phyloP scores from a whole-genome alignment of 2,797 vertebrate genomes.

The Menidia menidia region DNA sequence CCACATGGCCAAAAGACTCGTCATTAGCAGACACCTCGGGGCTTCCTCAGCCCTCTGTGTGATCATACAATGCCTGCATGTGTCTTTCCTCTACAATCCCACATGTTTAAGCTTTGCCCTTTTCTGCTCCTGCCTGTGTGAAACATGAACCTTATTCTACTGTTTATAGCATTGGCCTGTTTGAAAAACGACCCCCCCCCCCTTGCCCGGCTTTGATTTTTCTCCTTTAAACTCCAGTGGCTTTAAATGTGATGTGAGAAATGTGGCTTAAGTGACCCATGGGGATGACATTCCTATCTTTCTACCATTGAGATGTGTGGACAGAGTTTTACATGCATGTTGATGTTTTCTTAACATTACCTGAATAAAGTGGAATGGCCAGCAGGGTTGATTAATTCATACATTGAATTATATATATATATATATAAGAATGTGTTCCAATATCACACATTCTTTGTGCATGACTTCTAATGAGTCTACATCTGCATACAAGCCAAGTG shows the following conservation, averaged over 20 bases:
- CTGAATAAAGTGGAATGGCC: constrained; percentile 23
- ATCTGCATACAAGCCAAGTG: constrained; percentile 57
- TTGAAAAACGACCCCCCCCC: constrained; percentile 31
- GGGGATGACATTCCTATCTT: constrained; percentile 4
- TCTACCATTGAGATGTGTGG: constrained; percentile 4
- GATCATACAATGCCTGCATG: constrained; percentile 69
- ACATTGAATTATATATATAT: neutral
- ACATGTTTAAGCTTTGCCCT: constrained; percentile 41
- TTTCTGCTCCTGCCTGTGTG: constrained; percentile 47
- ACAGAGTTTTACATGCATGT: constrained; percentile 32
- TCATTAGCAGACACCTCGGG: constrained; percentile 40
- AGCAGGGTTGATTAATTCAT: constrained; percentile 34
- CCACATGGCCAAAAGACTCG: constrained; percentile 40
- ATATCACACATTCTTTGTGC: constrained; percentile 39
- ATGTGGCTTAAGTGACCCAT: constrained; percentile 2
- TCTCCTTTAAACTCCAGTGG: constrained; percentile 19
- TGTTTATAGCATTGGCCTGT: constrained; percentile 56
- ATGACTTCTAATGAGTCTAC: constrained; percentile 60
- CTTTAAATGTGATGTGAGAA: constrained; percentile 37
- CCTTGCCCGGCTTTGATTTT: constrained; percentile 39
- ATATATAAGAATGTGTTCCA: constrained; percentile 41
- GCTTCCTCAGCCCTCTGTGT: constrained; percentile 38
- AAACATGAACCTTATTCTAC: constrained; percentile 46
- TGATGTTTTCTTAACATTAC: constrained; percentile 23
- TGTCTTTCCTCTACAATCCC: constrained; percentile 56